Conservation (phyloP, 2,888 invertebrate species). For the Amblyjoppa proteus region DNA sequence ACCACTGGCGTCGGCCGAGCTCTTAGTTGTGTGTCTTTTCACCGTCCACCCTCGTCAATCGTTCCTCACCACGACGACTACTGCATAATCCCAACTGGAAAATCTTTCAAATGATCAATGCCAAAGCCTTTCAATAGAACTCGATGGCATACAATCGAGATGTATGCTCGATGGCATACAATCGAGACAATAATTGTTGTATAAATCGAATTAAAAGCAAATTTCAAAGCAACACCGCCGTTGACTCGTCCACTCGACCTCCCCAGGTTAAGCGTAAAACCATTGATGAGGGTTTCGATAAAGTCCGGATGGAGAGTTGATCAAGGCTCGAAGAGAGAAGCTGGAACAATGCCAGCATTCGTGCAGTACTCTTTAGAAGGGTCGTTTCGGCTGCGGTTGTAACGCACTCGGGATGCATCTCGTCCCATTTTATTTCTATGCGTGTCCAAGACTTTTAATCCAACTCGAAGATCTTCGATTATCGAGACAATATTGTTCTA, state of each 20-base stretch:
- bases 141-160: conserved; percentile 22
- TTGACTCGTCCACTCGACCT: not conserved
- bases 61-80: conserved; percentile 30
- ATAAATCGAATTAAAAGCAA: conserved; percentile 71
- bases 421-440: not conserved
- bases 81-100: conserved; percentile 36
- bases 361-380: too few species aligned
- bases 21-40: conserved; percentile 4
- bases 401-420: too few species aligned
- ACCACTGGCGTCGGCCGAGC: conserved; percentile 55
- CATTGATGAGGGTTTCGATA: not conserved
- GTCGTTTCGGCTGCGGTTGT: too few species aligned
- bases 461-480: not conserved
- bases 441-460: not conserved
- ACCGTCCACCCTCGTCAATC: conserved; percentile 3
- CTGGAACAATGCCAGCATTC: too few species aligned
- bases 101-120: conserved; percentile 30
- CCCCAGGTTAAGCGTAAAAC: not conserved
- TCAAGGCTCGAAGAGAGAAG: too few species aligned
- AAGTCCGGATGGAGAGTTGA: not conserved
- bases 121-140: conserved; percentile 30
- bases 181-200: conserved; percentile 61
- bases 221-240: conserved; percentile 57
- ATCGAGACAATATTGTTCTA: conserved; percentile 61
- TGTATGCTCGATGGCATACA: not conserved